These are phyloP conservation scores for Champsocephalus gunnari DNA, from an alignment of 2,797 vertebrate species.

Conservation along the genomic window DNA sequence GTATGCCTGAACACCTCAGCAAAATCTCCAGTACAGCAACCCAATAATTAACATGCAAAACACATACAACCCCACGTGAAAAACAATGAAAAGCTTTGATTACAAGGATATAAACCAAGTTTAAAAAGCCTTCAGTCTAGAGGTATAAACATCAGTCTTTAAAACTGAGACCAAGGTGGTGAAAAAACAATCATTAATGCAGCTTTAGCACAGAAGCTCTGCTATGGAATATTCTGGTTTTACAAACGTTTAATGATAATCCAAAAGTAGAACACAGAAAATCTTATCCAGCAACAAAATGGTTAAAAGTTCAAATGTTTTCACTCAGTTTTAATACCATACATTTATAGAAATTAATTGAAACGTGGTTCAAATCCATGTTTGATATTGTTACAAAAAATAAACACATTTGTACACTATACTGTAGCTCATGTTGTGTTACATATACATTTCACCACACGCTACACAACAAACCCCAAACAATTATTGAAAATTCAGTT, in stretches of 20 bases:
- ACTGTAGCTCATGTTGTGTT: slow-evolving; percentile 28
- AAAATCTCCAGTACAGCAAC: no score
- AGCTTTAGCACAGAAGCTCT: not conserved
- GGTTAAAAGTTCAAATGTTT: not conserved
- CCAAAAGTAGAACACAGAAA: not conserved
- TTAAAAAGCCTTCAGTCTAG: no score
- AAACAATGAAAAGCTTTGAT: no score
- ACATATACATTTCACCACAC: slow-evolving; percentile 24
- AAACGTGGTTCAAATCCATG: not conserved
- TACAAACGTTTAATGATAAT: slow-evolving; percentile 3
- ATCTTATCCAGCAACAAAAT: slow-evolving; percentile 4
- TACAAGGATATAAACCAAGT: no score
- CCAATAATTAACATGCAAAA: no score
- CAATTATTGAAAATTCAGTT: slow-evolving; percentile 26
- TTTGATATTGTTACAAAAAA: not conserved
- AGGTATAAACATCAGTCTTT: not conserved
- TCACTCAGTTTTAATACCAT: not conserved
- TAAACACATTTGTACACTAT: slow-evolving; percentile 16
- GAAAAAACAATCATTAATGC: not conserved
- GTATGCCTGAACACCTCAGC: no score
- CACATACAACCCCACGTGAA: no score
- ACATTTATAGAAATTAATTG: slow-evolving; percentile 1
- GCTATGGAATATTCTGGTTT: not conserved
- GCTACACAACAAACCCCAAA: not conserved
- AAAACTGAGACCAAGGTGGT: not conserved